Conservation (phyloP, 30 jellyfish, hydroid and myxozoan species). For the Hydractinia symbiolongicarpus region DNA sequence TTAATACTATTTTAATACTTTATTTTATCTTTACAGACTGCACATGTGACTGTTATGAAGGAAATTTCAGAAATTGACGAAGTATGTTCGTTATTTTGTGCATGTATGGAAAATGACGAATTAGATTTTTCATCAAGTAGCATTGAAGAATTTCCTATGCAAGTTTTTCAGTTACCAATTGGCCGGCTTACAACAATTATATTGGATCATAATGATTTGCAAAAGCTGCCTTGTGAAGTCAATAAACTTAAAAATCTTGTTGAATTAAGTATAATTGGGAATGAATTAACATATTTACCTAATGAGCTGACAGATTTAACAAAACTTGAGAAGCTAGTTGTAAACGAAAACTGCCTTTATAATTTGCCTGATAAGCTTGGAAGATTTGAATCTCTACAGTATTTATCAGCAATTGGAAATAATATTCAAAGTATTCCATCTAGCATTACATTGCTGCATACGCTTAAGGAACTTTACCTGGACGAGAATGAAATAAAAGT, state of each 20-base stretch:
- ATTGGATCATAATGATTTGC: slow-evolving; percentile 67
- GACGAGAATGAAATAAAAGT: slow-evolving; percentile 53
- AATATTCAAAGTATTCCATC: slow-evolving; percentile 24
- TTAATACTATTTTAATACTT: no score
- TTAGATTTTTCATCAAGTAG: slow-evolving; percentile 46
- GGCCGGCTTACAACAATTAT: slow-evolving; percentile 2
- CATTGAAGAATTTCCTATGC: slow-evolving; percentile 31
- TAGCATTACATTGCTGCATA: slow-evolving; percentile 11
- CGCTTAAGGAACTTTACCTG: slow-evolving; percentile 41
- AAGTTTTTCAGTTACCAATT: slow-evolving; percentile 1
- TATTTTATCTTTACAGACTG: background rate
- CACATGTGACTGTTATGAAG: background rate
- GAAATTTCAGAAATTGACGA: background rate
- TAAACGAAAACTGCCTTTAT: slow-evolving; percentile 50
- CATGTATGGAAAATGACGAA: slow-evolving; percentile 22
- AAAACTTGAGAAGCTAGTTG: slow-evolving; percentile 33
- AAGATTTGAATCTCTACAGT: slow-evolving; percentile 22
- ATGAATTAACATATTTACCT: slow-evolving; percentile 44
- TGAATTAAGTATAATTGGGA: slow-evolving; percentile 55
- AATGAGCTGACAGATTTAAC: slow-evolving; percentile 30
- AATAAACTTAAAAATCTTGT: slow-evolving; percentile 20
- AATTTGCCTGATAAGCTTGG: slow-evolving; percentile 36
- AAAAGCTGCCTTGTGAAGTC: slow-evolving; percentile 43
- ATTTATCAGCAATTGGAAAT: slow-evolving; percentile 64
- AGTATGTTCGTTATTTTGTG: background rate